phyloP scores from a whole-genome alignment of 1,140 invertebrate species.

The Panagrolaimus sp. region DNA sequence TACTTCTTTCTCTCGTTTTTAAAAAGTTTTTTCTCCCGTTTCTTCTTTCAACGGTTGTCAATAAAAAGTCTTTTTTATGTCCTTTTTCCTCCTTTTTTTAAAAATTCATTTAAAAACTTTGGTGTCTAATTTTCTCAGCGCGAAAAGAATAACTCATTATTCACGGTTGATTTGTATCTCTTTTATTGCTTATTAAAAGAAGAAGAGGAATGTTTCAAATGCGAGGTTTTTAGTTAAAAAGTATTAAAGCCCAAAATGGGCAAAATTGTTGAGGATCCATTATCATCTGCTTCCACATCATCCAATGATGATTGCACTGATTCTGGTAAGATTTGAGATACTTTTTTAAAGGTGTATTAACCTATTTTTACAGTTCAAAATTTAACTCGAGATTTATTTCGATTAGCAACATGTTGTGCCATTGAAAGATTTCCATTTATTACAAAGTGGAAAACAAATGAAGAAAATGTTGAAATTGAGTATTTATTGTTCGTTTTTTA shows the following conservation, averaged over 20 bases:
- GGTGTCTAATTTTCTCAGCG: neutral
- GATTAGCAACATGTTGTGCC: conserved; percentile 6
- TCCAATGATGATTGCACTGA: neutral
- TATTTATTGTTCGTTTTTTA: neutral
- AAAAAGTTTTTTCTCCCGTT: too few species aligned
- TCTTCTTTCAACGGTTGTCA: too few species aligned
- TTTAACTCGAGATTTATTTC: conserved; percentile 4
- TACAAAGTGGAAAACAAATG: neutral
- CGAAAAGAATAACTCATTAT: neutral
- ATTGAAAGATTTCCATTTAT: conserved; percentile 16
- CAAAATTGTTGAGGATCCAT: neutral
- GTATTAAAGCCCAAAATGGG: neutral
- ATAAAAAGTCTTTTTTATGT: neutral
- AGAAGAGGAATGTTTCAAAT: too few species aligned
- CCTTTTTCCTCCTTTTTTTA: neutral
- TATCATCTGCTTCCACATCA: neutral
- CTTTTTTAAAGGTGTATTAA: neutral
- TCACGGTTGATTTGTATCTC: conserved; percentile 12
- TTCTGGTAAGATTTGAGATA: neutral
- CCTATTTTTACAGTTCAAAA: neutral
- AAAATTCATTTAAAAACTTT: neutral
- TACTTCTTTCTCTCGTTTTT: too few species aligned
- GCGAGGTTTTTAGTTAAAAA: too few species aligned
- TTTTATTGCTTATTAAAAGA: neutral
- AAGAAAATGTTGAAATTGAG: conserved; percentile 5